Evolutionary conservation across 2,113 vertebrate genomes (phyloP).

Genomic region (Ictalurus furcatus): DNA sequence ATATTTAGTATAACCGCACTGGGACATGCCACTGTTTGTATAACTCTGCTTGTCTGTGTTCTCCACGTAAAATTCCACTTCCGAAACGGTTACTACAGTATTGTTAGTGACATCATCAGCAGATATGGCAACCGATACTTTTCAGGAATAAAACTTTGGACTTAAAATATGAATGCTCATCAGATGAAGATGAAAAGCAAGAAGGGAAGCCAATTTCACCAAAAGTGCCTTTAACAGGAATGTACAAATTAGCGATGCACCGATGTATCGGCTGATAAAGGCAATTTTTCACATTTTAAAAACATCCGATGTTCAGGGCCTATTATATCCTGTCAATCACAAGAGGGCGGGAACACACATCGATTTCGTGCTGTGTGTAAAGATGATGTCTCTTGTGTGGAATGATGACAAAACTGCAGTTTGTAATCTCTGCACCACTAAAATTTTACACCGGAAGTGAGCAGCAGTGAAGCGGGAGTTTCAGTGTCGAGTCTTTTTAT

Average conservation of each 20-base stretch:
- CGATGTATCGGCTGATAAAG: no score
- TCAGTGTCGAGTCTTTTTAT: no score
- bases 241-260: neutral
- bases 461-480: no score
- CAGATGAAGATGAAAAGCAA: neutral
- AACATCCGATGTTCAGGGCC: no score
- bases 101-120: neutral
- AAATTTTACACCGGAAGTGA: no score
- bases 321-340: no score
- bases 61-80: neutral
- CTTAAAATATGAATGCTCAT: neutral
- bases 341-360: no score
- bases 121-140: neutral
- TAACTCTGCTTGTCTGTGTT: neutral
- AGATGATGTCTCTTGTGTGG: no score
- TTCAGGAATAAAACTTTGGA: neutral
- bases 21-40: neutral
- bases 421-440: no score
- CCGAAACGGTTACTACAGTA: neutral
- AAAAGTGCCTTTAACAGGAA: neutral
- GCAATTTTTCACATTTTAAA: no score
- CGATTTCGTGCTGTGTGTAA: no score
- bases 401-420: no score
- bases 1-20: neutral
- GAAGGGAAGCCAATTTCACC: neutral